phyloP scores from a whole-genome alignment of 1,140 invertebrate genomes.

The Leptopilina boulardi region DNA sequence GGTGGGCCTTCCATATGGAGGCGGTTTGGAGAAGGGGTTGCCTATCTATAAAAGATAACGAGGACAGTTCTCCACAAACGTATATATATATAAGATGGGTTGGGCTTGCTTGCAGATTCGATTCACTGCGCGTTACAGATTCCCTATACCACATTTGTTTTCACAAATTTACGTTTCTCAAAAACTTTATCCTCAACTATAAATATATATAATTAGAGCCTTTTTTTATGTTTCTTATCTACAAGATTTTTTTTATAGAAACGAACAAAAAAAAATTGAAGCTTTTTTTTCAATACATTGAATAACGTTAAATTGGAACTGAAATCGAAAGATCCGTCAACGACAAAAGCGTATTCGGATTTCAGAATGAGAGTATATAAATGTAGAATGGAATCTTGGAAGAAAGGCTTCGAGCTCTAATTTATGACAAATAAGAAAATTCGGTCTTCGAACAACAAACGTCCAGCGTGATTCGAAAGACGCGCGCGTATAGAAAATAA shows the following conservation, averaged over 20 bases:
- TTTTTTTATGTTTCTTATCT: too few species aligned
- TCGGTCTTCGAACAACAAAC: constrained; percentile 59
- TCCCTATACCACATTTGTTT: constrained; percentile 46
- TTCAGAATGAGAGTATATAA: constrained; percentile 45
- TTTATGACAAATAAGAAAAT: constrained; percentile 72
- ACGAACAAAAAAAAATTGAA: too few species aligned
- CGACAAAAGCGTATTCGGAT: constrained; percentile 47
- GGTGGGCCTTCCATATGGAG: constrained; percentile 56
- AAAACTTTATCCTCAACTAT: neutral
- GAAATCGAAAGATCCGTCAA: constrained; percentile 46
- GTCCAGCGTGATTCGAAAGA: constrained; percentile 57
- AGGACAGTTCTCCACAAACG: constrained; percentile 60
- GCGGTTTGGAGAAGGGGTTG: constrained; percentile 43
- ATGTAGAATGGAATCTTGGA: constrained; percentile 48
- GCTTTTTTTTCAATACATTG: too few species aligned
- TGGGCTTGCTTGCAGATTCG: constrained; percentile 56
- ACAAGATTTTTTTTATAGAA: too few species aligned
- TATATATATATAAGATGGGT: constrained; percentile 55
- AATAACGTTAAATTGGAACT: constrained; percentile 46
- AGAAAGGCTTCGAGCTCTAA: constrained; percentile 61
- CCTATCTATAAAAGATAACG: constrained; percentile 66
- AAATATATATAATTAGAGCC: neutral
- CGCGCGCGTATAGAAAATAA: constrained; percentile 69
- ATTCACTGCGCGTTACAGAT: constrained; percentile 40
- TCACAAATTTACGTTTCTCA: constrained; percentile 34